Percentiles rank a stretch among this genome's conserved stretches.
These are phyloP conservation scores for Dolichoris vasculosae DNA, from an alignment of 1,140 invertebrate species.

Conservation along the genomic window DNA sequence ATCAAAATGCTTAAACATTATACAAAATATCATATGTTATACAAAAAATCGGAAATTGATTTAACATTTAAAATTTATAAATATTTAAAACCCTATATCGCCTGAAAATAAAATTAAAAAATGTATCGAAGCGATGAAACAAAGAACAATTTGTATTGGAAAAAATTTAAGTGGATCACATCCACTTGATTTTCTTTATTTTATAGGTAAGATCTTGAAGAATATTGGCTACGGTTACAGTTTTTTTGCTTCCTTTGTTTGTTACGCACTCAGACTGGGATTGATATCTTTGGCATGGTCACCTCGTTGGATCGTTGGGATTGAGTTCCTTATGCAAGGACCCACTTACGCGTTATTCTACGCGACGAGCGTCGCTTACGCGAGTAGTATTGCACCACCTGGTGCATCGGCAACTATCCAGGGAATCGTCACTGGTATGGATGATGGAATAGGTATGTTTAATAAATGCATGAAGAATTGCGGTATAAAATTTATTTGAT, in stretches of 20 bases:
- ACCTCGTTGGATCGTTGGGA: conserved; percentile 83
- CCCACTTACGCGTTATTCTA: conserved; percentile 87
- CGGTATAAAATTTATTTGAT: too few relatives aligned
- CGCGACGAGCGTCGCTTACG: conserved; percentile 85
- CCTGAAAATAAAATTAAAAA: too few relatives aligned
- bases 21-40: too few relatives aligned
- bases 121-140: too few relatives aligned
- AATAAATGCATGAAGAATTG: too few relatives aligned
- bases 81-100: too few relatives aligned
- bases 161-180: too few relatives aligned
- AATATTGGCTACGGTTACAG: conserved; percentile 82
- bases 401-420: conserved; percentile 88
- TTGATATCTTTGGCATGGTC: conserved; percentile 81
- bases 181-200: too few relatives aligned
- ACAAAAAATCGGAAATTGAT: too few relatives aligned
- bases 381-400: conserved; percentile 82
- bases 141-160: too few relatives aligned
- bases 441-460: conserved; percentile 83
- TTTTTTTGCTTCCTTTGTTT: conserved; percentile 82
- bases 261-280: conserved; percentile 80
- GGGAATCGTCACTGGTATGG: conserved; percentile 87
- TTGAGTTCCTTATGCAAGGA: conserved; percentile 85
- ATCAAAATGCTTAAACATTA: too few relatives aligned
- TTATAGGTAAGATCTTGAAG: conserved; percentile 79
- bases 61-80: too few relatives aligned